These are phyloP conservation scores for Lacerta bilineata DNA, from an alignment of 2,797 vertebrate genomes.

Conservation along the genomic window DNA sequence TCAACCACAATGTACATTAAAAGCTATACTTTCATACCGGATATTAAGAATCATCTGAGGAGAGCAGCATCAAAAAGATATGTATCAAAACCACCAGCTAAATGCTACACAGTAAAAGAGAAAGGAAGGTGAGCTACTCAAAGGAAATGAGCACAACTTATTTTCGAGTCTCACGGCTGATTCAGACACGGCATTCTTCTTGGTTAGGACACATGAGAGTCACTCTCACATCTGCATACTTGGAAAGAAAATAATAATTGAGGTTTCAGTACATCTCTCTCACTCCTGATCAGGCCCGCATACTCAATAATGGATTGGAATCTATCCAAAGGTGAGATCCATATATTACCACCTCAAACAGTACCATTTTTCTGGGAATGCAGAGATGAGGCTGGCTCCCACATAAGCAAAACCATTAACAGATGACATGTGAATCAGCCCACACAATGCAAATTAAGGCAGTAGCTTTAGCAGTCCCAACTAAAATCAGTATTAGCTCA, in stretches of 20 bases:
- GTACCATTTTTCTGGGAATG: neutral
- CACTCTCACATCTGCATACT: neutral
- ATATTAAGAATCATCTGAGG: conserved; percentile 29
- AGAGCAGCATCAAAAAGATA: neutral
- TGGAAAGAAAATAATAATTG: neutral
- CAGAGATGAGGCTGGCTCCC: neutral
- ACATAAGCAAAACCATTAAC: neutral
- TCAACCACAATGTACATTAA: neutral
- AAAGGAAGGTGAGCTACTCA: conserved; percentile 45
- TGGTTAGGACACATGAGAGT: neutral
- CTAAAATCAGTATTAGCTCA: neutral
- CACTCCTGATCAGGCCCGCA: neutral
- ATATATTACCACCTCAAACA: neutral
- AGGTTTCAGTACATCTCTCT: neutral
- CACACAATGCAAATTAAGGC: neutral
- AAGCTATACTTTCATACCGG: neutral
- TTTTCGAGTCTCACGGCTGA: conserved; percentile 40
- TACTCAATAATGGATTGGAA: neutral
- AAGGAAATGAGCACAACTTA: conserved; percentile 51
- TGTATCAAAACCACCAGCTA: neutral
- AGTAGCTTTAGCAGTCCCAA: neutral
- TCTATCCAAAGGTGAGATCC: neutral
- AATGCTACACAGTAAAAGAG: conserved; percentile 38
- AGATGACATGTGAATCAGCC: neutral
- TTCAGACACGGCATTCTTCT: conserved; percentile 30